These are phyloP conservation scores for Zingel zingel DNA, from an alignment of 2,113 vertebrate species.

Conservation along the genomic window DNA sequence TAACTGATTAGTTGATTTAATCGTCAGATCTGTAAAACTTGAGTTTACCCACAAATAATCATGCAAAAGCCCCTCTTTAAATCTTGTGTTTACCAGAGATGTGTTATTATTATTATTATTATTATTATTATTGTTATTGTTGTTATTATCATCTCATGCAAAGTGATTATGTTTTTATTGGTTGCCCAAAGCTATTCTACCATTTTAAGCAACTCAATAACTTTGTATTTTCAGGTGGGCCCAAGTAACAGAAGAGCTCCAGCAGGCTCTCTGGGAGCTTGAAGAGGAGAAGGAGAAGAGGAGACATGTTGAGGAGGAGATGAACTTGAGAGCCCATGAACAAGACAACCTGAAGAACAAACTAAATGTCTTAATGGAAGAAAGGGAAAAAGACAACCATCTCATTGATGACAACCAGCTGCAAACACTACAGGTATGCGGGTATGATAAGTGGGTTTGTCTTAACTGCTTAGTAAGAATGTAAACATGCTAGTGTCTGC, in stretches of 20 bases:
- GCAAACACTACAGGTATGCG: conserved; percentile 60
- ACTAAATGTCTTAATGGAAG: conserved; percentile 66
- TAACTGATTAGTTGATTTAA: too few relatives aligned
- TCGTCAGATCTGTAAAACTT: too few relatives aligned
- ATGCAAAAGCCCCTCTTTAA: too few relatives aligned
- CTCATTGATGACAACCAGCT: conserved; percentile 36
- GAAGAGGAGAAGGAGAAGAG: conserved; percentile 75
- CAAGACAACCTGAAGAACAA: conserved; percentile 70
- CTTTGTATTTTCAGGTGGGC: conserved; percentile 69
- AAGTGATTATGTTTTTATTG: neutral
- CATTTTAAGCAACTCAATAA: neutral
- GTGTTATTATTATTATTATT: too few relatives aligned
- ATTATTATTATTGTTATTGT: too few relatives aligned
- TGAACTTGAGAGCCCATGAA: conserved; percentile 64
- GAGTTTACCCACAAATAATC: too few relatives aligned
- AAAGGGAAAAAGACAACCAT: conserved; percentile 33
- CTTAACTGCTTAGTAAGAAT: neutral
- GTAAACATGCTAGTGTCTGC: neutral
- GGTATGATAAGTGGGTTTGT: neutral
- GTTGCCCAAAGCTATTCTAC: neutral
- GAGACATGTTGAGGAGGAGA: conserved; percentile 64
- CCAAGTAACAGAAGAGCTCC: conserved; percentile 81
- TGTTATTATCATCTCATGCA: too few relatives aligned
- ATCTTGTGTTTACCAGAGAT: too few relatives aligned
- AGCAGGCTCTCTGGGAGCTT: conserved; percentile 58